phyloP scores from a whole-genome alignment of 1,140 invertebrate genomes.

The Neodiprion lecontei region DNA sequence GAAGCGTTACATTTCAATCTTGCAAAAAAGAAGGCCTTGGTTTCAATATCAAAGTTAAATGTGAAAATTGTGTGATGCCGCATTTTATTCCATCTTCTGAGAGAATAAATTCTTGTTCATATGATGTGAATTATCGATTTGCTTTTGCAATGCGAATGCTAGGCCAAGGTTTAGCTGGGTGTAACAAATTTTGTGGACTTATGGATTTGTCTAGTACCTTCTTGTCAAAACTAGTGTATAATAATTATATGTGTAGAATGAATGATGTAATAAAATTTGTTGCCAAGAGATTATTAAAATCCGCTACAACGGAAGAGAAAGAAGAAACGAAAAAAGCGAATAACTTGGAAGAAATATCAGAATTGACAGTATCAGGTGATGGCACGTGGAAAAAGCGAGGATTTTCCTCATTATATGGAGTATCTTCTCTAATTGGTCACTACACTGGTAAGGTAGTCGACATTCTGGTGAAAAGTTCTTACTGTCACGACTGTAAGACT shows the following conservation, averaged over 20 bases:
- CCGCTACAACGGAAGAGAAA: too few relatives aligned
- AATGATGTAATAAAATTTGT: too few relatives aligned
- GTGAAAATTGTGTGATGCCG: too few relatives aligned
- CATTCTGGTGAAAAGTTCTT: conserved; percentile 18
- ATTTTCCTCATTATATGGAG: conserved; percentile 26
- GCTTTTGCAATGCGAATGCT: conserved; percentile 18
- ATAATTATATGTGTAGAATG: too few relatives aligned
- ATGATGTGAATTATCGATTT: not conserved
- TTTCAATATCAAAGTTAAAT: too few relatives aligned
- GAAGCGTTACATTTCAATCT: too few relatives aligned
- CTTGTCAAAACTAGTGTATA: not conserved
- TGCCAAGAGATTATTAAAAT: too few relatives aligned
- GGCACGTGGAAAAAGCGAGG: too few relatives aligned
- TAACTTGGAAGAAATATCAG: conserved; percentile 21
- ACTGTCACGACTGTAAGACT: too few relatives aligned
- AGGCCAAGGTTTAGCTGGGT: not conserved
- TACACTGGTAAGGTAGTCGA: conserved; percentile 33
- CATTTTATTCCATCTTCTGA: too few relatives aligned
- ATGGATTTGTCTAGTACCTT: not conserved
- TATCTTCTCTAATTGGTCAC: conserved; percentile 31
- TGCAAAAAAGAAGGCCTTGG: too few relatives aligned
- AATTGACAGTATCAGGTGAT: conserved; percentile 30
- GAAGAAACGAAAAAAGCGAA: too few relatives aligned
- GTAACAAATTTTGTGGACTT: conserved; percentile 8
- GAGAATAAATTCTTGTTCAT: not conserved